A percentile compares a stretch with the other conserved stretches of the same genome.
phyloP scores from a whole-genome alignment of 2,888 invertebrate species.

The Timandra comae region DNA sequence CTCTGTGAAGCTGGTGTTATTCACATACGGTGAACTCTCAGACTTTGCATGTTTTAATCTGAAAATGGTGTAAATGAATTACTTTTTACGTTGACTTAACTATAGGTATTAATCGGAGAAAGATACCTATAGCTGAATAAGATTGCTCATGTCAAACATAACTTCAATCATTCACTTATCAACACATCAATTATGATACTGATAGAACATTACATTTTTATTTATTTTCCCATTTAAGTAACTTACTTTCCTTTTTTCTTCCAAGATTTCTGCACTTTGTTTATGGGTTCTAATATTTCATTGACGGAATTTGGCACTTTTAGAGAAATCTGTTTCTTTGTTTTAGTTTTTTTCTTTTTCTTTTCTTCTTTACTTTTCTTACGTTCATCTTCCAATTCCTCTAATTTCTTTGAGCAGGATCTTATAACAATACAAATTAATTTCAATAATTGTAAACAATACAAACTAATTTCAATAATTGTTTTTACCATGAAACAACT shows the following conservation, averaged over 20 bases:
- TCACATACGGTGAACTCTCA: conserved; percentile 49
- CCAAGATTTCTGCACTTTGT: conserved; percentile 52
- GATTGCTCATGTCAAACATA: too few relatives aligned
- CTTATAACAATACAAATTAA: conserved; percentile 54
- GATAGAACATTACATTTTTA: too few relatives aligned
- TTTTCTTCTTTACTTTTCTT: conserved; percentile 60
- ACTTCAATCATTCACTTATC: too few relatives aligned
- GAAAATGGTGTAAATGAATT: too few relatives aligned
- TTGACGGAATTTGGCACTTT: conserved; percentile 62
- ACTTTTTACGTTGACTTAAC: too few relatives aligned
- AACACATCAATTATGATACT: too few relatives aligned
- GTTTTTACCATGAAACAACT: too few relatives aligned
- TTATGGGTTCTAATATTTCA: conserved; percentile 52
- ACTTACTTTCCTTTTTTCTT: conserved; percentile 73
- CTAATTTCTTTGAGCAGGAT: conserved; percentile 81
- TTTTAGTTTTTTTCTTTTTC: conserved; percentile 66
- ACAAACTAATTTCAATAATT: too few relatives aligned
- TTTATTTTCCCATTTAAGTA: conserved; percentile 1
- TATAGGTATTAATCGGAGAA: too few relatives aligned
- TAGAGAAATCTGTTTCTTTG: conserved; percentile 49
- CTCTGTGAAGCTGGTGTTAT: conserved; percentile 59
- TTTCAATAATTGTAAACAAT: too few relatives aligned
- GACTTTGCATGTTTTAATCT: conserved; percentile 65
- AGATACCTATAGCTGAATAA: too few relatives aligned
- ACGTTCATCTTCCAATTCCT: conserved; percentile 62